These are phyloP conservation scores for Crenuchus spilurus DNA, from an alignment of 2,797 vertebrate genomes.

Conservation along the genomic window DNA sequence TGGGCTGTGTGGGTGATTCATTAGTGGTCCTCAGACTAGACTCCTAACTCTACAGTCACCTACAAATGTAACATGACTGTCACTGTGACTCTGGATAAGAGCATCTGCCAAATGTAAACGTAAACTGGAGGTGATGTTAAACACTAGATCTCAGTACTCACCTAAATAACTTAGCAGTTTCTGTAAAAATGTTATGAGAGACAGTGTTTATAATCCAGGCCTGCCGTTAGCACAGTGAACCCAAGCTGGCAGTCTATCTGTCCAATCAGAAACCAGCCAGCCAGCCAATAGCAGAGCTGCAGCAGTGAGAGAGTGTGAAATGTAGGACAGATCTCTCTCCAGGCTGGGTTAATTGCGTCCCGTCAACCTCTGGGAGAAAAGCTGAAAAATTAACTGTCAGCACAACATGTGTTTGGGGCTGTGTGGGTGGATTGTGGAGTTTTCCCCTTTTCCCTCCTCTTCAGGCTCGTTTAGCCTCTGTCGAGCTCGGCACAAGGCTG, in stretches of 20 bases:
- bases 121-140: no score
- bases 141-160: no score
- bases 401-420: slow-evolving; percentile 47
- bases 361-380: slow-evolving; percentile 53
- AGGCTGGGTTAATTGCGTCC: slow-evolving; percentile 57
- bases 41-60: no score
- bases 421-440: slow-evolving; percentile 11
- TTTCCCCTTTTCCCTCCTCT: not conserved
- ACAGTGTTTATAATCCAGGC: no score
- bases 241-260: slow-evolving; percentile 37
- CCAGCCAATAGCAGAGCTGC: slow-evolving; percentile 6
- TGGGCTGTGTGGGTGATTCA: no score
- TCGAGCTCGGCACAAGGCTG: not conserved
- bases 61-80: no score
- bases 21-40: no score
- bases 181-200: no score
- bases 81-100: no score
- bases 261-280: slow-evolving; percentile 19
- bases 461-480: slow-evolving; percentile 25
- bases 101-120: no score
- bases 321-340: slow-evolving; percentile 38
- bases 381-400: slow-evolving; percentile 56
- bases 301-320: slow-evolving; percentile 27
- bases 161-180: no score
- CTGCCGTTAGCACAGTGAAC: no score